Conservation (phyloP, 2,888 invertebrate species). For the Craniophora ligustri region DNA sequence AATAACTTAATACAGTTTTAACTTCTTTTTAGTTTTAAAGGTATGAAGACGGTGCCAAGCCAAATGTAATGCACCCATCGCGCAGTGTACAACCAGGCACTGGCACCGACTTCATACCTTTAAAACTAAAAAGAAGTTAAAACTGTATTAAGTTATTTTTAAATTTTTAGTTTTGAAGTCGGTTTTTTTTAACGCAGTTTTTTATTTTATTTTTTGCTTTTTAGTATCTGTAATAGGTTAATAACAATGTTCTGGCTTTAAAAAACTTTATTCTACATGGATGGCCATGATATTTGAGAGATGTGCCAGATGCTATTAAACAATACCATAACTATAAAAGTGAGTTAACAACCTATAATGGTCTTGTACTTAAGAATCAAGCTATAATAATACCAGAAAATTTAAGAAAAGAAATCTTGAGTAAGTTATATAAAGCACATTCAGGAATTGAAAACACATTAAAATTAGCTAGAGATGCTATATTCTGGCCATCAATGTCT, state of each 20-base stretch:
- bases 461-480: background rate
- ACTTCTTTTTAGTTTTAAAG: no score
- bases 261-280: background rate
- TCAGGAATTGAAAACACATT: background rate
- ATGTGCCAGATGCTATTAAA: background rate
- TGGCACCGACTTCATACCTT: no score
- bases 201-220: no score
- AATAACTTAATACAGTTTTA: no score
- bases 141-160: no score
- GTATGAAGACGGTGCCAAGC: no score
- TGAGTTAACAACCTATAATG: background rate
- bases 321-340: background rate
- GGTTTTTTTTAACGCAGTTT: no score
- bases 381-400: background rate
- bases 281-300: background rate
- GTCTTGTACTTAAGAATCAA: background rate
- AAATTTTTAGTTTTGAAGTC: no score
- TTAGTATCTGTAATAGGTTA: background rate
- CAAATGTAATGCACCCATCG: no score
- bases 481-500: constrained; percentile 3
- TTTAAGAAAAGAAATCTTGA: background rate
- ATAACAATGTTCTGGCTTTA: background rate
- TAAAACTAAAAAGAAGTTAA: no score
- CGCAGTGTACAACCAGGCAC: no score
- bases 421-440: constrained; percentile 1